These are phyloP conservation scores for Dendrolimus punctatus DNA, from an alignment of 1,140 invertebrate species.

Conservation along the genomic window DNA sequence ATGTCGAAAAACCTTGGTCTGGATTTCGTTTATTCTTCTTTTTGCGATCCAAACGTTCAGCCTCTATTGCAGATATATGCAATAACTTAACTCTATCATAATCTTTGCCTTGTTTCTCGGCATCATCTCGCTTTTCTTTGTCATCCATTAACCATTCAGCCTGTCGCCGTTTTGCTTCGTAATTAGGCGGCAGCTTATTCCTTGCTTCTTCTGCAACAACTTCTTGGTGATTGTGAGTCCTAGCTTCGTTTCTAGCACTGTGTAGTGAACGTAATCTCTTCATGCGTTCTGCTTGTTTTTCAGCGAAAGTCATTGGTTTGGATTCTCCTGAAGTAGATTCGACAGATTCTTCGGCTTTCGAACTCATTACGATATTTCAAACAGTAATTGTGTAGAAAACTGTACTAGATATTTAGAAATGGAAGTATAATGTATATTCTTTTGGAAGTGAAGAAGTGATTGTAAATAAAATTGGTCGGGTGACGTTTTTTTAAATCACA, in stretches of 20 bases:
- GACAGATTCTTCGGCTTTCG: slow-evolving; percentile 15
- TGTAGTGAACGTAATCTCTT: slow-evolving; percentile 82
- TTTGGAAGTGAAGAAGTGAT: no score
- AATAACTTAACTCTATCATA: slow-evolving; percentile 93
- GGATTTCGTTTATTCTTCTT: slow-evolving; percentile 92
- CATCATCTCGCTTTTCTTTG: slow-evolving; percentile 85
- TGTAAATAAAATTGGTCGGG: no score
- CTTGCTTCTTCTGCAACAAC: slow-evolving; percentile 97
- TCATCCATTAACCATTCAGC: slow-evolving; percentile 96
- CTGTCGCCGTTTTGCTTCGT: slow-evolving; percentile 90
- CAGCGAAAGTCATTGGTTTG: slow-evolving; percentile 61
- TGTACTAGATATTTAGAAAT: no score
- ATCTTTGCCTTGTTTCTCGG: slow-evolving; percentile 83
- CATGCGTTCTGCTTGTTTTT: slow-evolving; percentile 80
- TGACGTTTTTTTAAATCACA: no score
- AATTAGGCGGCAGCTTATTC: slow-evolving; percentile 93
- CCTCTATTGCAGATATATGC: slow-evolving; percentile 92
- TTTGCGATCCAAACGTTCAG: slow-evolving; percentile 87
- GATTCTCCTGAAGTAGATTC: slow-evolving; percentile 11
- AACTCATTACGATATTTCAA: slow-evolving; percentile 29
- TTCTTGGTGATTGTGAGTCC: slow-evolving; percentile 95
- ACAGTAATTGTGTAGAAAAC: no score
- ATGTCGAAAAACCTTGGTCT: slow-evolving; percentile 90
- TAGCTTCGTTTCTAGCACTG: slow-evolving; percentile 90
- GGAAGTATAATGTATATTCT: no score